phyloP scores from a whole-genome alignment of 2,113 vertebrate species.

The Nyctibius bracteatus region DNA sequence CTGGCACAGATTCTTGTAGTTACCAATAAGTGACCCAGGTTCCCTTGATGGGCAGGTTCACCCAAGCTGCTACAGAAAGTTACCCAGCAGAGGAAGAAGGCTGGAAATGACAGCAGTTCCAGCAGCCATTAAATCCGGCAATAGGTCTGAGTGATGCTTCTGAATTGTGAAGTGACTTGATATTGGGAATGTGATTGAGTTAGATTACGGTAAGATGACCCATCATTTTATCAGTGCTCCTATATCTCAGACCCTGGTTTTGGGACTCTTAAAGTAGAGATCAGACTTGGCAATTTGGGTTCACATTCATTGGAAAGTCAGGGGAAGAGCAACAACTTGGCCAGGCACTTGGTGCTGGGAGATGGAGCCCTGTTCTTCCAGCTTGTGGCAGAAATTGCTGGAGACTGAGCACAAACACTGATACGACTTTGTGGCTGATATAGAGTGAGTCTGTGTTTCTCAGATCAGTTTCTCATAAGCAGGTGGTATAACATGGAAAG shows the following conservation, averaged over 20 bases:
- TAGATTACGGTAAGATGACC: not conserved
- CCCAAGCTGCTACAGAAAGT: conserved; percentile 21
- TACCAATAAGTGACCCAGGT: not conserved
- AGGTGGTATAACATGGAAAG: not conserved
- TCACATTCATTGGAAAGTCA: not conserved
- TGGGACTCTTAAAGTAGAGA: not conserved
- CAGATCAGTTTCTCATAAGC: not conserved
- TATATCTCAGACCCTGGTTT: not conserved
- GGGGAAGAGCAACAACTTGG: not conserved
- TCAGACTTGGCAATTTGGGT: not conserved
- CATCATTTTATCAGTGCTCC: not conserved
- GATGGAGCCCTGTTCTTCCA: not conserved
- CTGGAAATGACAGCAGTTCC: not conserved
- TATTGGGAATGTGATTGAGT: not conserved
- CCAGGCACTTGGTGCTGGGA: not conserved
- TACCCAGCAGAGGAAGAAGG: not conserved
- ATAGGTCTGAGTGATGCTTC: not conserved
- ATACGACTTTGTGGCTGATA: not conserved
- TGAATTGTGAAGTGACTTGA: not conserved
- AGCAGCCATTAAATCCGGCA: not conserved
- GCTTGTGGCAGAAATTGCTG: not conserved
- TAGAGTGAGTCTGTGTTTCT: not conserved
- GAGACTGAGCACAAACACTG: not conserved
- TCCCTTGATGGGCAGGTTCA: not conserved
- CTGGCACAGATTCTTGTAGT: not conserved